phyloP scores from a whole-genome alignment of 1,140 invertebrate species.

The Macrotrachela quadricornifera region DNA sequence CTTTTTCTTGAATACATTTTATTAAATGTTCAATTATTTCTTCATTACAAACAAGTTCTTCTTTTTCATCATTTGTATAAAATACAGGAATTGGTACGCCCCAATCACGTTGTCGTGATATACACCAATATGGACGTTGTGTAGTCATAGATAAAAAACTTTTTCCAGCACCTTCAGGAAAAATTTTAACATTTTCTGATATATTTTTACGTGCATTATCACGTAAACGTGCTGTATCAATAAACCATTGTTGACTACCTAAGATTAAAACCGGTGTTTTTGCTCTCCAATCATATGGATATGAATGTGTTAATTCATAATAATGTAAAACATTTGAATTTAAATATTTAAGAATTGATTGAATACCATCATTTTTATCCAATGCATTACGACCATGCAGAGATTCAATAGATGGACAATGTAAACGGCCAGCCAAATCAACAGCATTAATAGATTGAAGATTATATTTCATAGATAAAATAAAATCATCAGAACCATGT shows the following conservation, averaged over 20 bases:
- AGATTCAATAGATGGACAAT: background rate
- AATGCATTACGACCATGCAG: background rate
- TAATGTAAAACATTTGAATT: conserved; percentile 44
- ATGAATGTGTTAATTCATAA: conserved; percentile 54
- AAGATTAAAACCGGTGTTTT: conserved; percentile 73
- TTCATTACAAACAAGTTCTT: conserved; percentile 42
- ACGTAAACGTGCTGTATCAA: conserved; percentile 59
- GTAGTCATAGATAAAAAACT: conserved; percentile 21
- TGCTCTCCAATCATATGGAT: conserved; percentile 95
- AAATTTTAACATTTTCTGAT: conserved; percentile 24
- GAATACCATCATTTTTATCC: background rate
- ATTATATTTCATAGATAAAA: conserved; percentile 50
- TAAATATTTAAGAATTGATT: conserved; percentile 31
- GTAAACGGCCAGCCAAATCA: background rate
- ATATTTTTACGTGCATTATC: conserved; percentile 37
- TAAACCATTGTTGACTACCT: conserved; percentile 88
- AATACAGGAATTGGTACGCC: conserved; percentile 87
- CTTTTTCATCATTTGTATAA: conserved; percentile 36
- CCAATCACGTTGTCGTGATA: conserved; percentile 83
- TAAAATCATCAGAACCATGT: conserved; percentile 83
- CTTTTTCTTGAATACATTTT: background rate
- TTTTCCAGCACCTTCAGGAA: conserved; percentile 16
- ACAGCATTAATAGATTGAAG: conserved; percentile 39
- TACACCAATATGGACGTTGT: conserved; percentile 80
- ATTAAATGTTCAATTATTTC: conserved; percentile 22